Percentiles rank a stretch among this genome's conserved stretches.
phyloP scores from a whole-genome alignment of 2,888 invertebrate species.

The Hecatera dysodea region DNA sequence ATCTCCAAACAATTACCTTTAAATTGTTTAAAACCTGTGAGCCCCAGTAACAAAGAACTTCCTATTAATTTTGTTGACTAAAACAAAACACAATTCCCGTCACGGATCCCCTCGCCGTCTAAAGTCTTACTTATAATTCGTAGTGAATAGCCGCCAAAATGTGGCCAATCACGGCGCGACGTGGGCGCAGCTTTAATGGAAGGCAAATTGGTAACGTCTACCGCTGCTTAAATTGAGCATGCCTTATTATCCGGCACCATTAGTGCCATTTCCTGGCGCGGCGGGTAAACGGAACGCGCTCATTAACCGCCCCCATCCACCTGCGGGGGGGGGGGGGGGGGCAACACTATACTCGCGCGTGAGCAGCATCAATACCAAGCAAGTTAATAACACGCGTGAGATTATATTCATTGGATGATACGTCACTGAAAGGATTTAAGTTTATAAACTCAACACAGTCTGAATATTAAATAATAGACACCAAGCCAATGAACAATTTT shows the following conservation, averaged over 20 bases:
- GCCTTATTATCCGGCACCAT: slow-evolving; percentile 75
- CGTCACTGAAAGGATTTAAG: slow-evolving; percentile 59
- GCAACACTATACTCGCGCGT: slow-evolving; percentile 61
- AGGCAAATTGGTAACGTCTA: slow-evolving; percentile 68
- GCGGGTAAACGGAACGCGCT: slow-evolving; percentile 70
- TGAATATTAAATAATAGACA: slow-evolving; percentile 56
- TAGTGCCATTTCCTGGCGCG: slow-evolving; percentile 71
- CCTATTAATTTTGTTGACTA: slow-evolving; percentile 36
- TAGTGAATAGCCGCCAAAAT: slow-evolving; percentile 63
- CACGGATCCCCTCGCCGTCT: slow-evolving; percentile 35
- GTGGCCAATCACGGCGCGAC: slow-evolving; percentile 62
- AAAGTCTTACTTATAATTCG: slow-evolving; percentile 49
- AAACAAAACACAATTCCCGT: slow-evolving; percentile 52
- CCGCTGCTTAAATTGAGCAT: slow-evolving; percentile 66
- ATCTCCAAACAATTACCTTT: neutral
- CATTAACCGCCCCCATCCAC: slow-evolving; percentile 71
- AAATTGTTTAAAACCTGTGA: neutral
- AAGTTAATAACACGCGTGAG: slow-evolving; percentile 59
- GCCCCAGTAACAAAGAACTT: neutral
- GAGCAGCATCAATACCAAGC: slow-evolving; percentile 52
- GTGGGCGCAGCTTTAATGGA: slow-evolving; percentile 68
- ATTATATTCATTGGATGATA: slow-evolving; percentile 64
- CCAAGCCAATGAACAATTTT: slow-evolving; percentile 39
- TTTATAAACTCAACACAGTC: slow-evolving; percentile 45
- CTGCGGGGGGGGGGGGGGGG: slow-evolving; percentile 6